Percentiles rank a stretch among this genome's conserved stretches.
These are phyloP conservation scores for Drosophila lacteicornis DNA, from an alignment of 1,140 invertebrate species.

Conservation along the genomic window DNA sequence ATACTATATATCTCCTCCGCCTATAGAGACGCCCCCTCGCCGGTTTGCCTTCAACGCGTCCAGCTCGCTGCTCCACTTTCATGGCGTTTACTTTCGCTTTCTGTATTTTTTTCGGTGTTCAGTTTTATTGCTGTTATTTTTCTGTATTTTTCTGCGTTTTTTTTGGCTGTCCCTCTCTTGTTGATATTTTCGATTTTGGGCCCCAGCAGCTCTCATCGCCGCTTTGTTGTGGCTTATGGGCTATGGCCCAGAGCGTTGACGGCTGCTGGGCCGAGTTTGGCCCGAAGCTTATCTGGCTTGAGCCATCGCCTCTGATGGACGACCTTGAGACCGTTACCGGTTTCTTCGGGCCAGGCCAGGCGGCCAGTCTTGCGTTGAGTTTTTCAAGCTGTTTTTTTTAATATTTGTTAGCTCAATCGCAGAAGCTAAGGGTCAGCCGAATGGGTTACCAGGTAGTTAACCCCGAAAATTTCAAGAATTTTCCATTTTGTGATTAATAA, in stretches of 20 bases:
- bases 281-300: slow-evolving; percentile 59
- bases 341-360: slow-evolving; percentile 49
- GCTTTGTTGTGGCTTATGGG: slow-evolving; percentile 45
- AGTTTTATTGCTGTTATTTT: slow-evolving; percentile 1
- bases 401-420: slow-evolving; percentile 7
- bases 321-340: slow-evolving; percentile 80
- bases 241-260: slow-evolving; percentile 50
- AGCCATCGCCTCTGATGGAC: slow-evolving; percentile 66
- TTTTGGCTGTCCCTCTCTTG: not conserved
- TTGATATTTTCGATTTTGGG: slow-evolving; percentile 20
- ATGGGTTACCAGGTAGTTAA: slow-evolving; percentile 29
- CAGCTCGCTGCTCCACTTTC: slow-evolving; percentile 72
- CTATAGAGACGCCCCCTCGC: slow-evolving; percentile 65
- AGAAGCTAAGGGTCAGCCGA: slow-evolving; percentile 15
- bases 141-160: not conserved
- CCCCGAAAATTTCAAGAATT: slow-evolving; percentile 13
- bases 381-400: not conserved
- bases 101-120: slow-evolving; percentile 26
- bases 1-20: not conserved
- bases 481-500: no score
- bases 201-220: slow-evolving; percentile 31
- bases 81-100: slow-evolving; percentile 79
- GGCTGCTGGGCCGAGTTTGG: slow-evolving; percentile 47
- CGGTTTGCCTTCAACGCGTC: slow-evolving; percentile 69
- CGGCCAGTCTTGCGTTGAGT: slow-evolving; percentile 31